Evolutionary conservation across 1,140 invertebrate species (phyloP).

Genomic region (Agraylea sexmaculata): DNA sequence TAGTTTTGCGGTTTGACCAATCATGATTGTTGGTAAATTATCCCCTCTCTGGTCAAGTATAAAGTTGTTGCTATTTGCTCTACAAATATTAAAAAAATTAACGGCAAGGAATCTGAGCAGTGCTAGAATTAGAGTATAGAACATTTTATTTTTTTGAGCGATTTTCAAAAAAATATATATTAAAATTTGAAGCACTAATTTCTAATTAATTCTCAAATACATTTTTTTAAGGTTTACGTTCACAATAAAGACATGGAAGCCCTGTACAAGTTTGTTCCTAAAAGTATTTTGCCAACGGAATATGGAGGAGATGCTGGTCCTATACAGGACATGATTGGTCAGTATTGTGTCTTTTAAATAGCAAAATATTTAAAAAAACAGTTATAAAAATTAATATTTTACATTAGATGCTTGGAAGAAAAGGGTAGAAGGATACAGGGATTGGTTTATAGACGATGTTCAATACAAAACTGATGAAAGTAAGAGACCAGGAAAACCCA

Average conservation of each 20-base stretch:
- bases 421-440: constrained; percentile 27
- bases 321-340: constrained; percentile 32
- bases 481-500: constrained; percentile 39
- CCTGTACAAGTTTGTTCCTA: constrained; percentile 38
- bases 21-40: too few species aligned
- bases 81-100: too few species aligned
- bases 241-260: constrained; percentile 37
- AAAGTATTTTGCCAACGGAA: constrained; percentile 40
- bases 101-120: too few species aligned
- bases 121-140: too few species aligned
- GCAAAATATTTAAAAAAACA: neutral
- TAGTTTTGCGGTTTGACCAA: too few species aligned
- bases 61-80: too few species aligned
- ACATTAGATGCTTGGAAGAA: constrained; percentile 29
- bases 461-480: constrained; percentile 45
- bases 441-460: constrained; percentile 40
- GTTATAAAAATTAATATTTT: neutral
- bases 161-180: too few species aligned
- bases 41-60: too few species aligned
- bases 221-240: constrained; percentile 36
- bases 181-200: too few species aligned
- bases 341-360: neutral
- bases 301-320: constrained; percentile 42
- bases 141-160: too few species aligned
- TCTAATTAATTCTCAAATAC: too few species aligned